phyloP scores from a whole-genome alignment of 1,140 invertebrate species.

The Solenopsis invicta region DNA sequence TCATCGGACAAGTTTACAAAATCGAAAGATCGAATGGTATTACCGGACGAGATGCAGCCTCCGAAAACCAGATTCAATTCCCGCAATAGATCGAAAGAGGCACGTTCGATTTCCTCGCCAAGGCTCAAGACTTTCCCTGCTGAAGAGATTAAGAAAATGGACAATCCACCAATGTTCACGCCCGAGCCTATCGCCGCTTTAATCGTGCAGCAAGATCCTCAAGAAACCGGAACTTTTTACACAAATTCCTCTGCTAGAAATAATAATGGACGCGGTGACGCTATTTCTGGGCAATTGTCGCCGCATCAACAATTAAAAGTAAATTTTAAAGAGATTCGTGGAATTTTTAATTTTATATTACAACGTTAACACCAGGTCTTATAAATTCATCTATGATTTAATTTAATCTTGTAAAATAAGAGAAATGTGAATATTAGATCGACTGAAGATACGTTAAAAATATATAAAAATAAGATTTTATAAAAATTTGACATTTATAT shows the following conservation, averaged over 20 bases:
- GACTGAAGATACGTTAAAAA: background rate
- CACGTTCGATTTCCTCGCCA: conserved; percentile 61
- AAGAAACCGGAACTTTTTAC: background rate
- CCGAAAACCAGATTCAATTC: conserved; percentile 74
- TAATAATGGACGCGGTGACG: conserved; percentile 55
- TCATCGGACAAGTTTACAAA: background rate
- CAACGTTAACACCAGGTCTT: background rate
- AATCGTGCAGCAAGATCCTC: conserved; percentile 59
- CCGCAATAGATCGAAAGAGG: conserved; percentile 64
- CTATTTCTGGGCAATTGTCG: background rate
- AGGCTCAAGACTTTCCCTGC: conserved; percentile 78
- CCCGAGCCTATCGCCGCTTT: conserved; percentile 29
- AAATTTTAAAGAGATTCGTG: background rate
- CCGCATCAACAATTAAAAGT: conserved; percentile 52
- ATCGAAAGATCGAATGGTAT: background rate
- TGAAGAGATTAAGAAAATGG: conserved; percentile 73
- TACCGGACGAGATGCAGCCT: background rate
- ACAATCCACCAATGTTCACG: conserved; percentile 48
- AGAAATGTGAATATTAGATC: background rate
- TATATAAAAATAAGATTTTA: background rate
- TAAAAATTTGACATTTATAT: background rate
- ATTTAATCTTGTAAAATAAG: background rate
- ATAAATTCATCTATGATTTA: background rate
- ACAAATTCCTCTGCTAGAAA: background rate
- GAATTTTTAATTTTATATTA: conserved; percentile 9